Conservation (phyloP, 2,888 invertebrate species). For the Mimachlamys varia region DNA sequence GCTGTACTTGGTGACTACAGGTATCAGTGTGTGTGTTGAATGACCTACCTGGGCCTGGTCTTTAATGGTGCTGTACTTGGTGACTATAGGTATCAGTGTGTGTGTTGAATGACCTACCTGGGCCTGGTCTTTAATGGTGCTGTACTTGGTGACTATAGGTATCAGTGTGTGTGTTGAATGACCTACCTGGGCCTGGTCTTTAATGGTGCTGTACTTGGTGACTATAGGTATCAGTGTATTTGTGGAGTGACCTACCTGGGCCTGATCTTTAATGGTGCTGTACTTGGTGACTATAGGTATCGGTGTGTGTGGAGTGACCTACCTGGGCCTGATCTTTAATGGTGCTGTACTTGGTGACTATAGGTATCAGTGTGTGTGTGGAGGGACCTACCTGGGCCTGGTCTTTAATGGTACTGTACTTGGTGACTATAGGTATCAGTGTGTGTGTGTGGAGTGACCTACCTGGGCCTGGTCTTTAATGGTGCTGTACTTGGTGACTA, state of each 20-base stretch:
- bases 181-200: constrained; percentile 89
- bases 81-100: constrained; percentile 90
- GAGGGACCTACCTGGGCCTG: constrained; percentile 87
- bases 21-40: no score
- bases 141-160: constrained; percentile 96
- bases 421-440: constrained; percentile 90
- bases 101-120: no score
- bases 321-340: constrained; percentile 91
- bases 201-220: constrained; percentile 93
- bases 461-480: constrained; percentile 91
- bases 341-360: constrained; percentile 94
- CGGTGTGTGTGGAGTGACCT: no score
- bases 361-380: constrained; percentile 87
- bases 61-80: constrained; percentile 93
- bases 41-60: constrained; percentile 89
- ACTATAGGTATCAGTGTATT: constrained; percentile 90
- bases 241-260: constrained; percentile 83
- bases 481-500: constrained; percentile 94
- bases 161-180: no score
- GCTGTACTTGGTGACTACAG: constrained; percentile 95
- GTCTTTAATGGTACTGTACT: constrained; percentile 94
- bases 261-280: constrained; percentile 93
- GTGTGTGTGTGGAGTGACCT: no score
- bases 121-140: constrained; percentile 94
- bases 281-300: constrained; percentile 95